Evolutionary conservation across 2,888 invertebrate genomes (phyloP).

Genomic region (Nasonia oneida): DNA sequence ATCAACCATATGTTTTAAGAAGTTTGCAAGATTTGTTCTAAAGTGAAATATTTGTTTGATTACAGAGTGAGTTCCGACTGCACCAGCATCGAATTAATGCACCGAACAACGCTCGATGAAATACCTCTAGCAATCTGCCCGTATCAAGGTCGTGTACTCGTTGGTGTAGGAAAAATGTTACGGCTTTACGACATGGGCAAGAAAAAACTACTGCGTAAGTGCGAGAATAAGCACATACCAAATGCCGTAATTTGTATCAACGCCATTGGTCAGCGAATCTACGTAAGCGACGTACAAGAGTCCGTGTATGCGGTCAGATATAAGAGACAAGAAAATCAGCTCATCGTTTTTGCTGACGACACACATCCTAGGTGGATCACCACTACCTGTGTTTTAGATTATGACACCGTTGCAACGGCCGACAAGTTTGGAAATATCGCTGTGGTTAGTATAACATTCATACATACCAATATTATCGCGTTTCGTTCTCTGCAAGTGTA

Average conservation of each 20-base stretch:
- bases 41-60: slow-evolving; percentile 62
- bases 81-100: slow-evolving; percentile 92
- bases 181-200: slow-evolving; percentile 98
- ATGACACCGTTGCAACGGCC: slow-evolving; percentile 96
- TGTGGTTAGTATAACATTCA: slow-evolving; percentile 83
- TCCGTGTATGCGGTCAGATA: slow-evolving; percentile 97
- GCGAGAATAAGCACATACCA: slow-evolving; percentile 99
- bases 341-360: slow-evolving; percentile 99
- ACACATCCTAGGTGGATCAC: slow-evolving; percentile 98
- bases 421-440: slow-evolving; percentile 99
- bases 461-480: background rate
- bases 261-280: slow-evolving; percentile 95
- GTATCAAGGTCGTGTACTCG: slow-evolving; percentile 94
- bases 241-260: slow-evolving; percentile 96
- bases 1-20: slow-evolving; percentile 7
- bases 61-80: slow-evolving; percentile 85
- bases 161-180: slow-evolving; percentile 95
- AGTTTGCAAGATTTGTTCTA: background rate
- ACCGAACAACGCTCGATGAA: slow-evolving; percentile 96
- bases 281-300: slow-evolving; percentile 97
- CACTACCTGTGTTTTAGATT: slow-evolving; percentile 94
- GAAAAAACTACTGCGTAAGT: slow-evolving; percentile 97
- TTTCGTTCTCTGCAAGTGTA: slow-evolving; percentile 38
- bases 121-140: slow-evolving; percentile 93
- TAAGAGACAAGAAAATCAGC: slow-evolving; percentile 96